These are phyloP conservation scores for Erpetoichthys calabaricus DNA, from an alignment of 2,797 vertebrate species.

Conservation along the genomic window DNA sequence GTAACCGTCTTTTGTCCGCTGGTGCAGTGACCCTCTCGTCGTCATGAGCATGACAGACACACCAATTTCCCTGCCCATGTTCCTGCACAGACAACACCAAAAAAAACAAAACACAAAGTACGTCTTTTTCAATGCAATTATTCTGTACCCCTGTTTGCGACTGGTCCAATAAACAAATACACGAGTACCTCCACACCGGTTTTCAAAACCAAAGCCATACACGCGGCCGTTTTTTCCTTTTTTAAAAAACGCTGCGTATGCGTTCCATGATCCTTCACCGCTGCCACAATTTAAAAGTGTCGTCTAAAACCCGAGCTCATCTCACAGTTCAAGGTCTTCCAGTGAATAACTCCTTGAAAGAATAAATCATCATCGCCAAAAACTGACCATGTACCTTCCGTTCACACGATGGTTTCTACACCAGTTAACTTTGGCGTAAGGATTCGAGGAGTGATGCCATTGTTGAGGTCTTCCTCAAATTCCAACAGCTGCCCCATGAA, in stretches of 20 bases:
- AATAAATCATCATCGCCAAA: no score
- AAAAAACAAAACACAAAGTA: constrained; percentile 4
- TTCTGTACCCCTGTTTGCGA: neutral
- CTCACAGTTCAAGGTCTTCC: no score
- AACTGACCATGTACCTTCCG: neutral
- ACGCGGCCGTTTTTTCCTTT: no score
- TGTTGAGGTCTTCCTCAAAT: constrained; percentile 96
- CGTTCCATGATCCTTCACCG: no score
- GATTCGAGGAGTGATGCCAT: constrained; percentile 85
- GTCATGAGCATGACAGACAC: neutral
- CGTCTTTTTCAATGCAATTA: constrained; percentile 1
- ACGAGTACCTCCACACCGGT: no score
- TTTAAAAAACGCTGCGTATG: no score
- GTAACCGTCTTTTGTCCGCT: no score
- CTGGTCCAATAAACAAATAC: neutral
- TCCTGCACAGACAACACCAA: constrained; percentile 59
- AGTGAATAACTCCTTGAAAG: no score
- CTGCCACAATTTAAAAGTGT: no score
- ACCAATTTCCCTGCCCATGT: constrained; percentile 54
- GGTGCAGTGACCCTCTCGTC: no score
- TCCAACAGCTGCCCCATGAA: constrained; percentile 98
- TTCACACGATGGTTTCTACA: constrained; percentile 82
- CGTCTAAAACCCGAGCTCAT: no score
- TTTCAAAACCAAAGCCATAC: no score
- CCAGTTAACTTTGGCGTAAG: constrained; percentile 88